Percentiles rank a stretch among this genome's conserved stretches.
Evolutionary conservation across 2,888 invertebrate genomes (phyloP).

Genomic region (Podotricha telesiphe): DNA sequence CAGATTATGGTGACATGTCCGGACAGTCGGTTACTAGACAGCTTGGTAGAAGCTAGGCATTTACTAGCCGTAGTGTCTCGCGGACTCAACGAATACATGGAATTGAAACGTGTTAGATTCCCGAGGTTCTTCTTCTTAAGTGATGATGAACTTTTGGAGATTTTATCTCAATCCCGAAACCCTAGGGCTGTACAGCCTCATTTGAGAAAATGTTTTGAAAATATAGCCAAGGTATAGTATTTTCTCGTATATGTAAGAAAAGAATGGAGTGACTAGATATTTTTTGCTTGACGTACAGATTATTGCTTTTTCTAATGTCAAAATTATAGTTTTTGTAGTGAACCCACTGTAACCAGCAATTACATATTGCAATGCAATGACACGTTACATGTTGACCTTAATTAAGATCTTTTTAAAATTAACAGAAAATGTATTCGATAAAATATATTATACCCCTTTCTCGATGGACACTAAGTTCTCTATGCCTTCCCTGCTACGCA

Average conservation of each 20-base stretch:
- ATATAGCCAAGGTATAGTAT: conserved; percentile 84
- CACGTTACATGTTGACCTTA: no score
- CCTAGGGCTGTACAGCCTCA: conserved; percentile 91
- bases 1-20: conserved; percentile 87
- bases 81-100: conserved; percentile 90
- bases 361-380: no score
- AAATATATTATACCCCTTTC: no score
- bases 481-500: no score
- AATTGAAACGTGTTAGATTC: conserved; percentile 89
- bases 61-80: conserved; percentile 89
- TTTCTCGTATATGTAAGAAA: not conserved
- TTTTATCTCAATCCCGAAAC: conserved; percentile 90
- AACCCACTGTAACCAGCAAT: no score
- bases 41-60: conserved; percentile 87
- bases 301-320: no score
- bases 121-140: conserved; percentile 91
- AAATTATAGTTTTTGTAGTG: no score
- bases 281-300: no score
- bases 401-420: no score
- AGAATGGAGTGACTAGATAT: not conserved
- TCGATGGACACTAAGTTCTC: no score
- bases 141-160: conserved; percentile 92
- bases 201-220: conserved; percentile 92
- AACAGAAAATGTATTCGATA: no score
- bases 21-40: conserved; percentile 86